Percentiles rank a stretch among this genome's conserved stretches.
Evolutionary conservation across 2,797 vertebrate species (phyloP).

Genomic region (Alcedo atthis): DNA sequence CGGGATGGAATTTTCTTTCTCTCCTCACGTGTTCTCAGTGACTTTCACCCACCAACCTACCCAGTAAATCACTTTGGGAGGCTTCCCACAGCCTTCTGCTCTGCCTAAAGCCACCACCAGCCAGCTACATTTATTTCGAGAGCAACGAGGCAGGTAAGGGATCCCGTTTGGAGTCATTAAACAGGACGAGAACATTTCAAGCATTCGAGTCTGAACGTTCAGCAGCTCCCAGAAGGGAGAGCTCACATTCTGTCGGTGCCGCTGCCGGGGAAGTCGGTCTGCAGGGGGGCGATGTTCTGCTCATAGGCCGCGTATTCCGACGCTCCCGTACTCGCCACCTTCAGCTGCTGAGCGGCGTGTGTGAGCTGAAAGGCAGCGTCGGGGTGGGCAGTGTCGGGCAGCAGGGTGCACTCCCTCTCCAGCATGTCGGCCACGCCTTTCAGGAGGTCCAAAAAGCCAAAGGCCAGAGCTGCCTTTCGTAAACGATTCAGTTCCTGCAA

Average conservation of each 20-base stretch:
- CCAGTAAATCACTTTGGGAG: not conserved
- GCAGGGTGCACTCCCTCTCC: constrained; percentile 93
- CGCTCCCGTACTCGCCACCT: constrained; percentile 90
- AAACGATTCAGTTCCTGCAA: constrained; percentile 94
- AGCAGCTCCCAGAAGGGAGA: not conserved
- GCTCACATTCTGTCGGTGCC: constrained; percentile 79
- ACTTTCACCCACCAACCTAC: not conserved
- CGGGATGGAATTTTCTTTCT: not conserved
- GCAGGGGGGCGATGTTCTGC: constrained; percentile 93
- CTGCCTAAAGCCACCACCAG: not conserved
- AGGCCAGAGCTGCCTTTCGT: constrained; percentile 93
- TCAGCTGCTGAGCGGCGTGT: constrained; percentile 94
- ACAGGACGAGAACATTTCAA: not conserved
- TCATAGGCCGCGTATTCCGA: constrained; percentile 91
- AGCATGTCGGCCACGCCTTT: constrained; percentile 95
- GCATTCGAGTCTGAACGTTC: not conserved
- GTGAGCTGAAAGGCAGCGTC: constrained; percentile 96
- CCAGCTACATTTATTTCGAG: not conserved
- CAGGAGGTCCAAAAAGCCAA: constrained; percentile 96
- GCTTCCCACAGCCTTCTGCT: not conserved
- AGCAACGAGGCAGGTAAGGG: not conserved
- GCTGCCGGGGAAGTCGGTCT: constrained; percentile 92
- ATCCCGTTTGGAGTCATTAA: not conserved
- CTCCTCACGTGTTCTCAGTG: not conserved
- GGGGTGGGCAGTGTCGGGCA: constrained; percentile 94